These are phyloP conservation scores for Pandemis corylana DNA, from an alignment of 2,888 invertebrate genomes.

Conservation along the genomic window DNA sequence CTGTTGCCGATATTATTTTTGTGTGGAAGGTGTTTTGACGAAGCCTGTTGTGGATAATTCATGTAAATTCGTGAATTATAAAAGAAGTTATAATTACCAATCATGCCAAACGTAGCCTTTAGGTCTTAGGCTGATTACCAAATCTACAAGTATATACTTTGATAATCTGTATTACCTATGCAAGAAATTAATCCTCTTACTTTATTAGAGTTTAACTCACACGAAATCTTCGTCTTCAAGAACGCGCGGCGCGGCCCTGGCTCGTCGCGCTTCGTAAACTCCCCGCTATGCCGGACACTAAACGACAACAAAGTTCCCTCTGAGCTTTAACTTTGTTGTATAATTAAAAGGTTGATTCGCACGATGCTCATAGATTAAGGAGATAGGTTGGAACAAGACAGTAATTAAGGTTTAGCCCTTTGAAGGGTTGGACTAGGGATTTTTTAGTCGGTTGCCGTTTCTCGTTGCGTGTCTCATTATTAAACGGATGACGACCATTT, in stretches of 20 bases:
- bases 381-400: conserved; percentile 19
- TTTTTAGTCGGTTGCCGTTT: background rate
- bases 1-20: too few relatives aligned
- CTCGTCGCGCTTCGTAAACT: conserved; percentile 56
- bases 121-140: background rate
- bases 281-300: conserved; percentile 58
- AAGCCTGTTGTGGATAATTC: too few relatives aligned
- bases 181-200: background rate
- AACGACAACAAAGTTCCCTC: conserved; percentile 55
- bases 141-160: background rate
- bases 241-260: conserved; percentile 5
- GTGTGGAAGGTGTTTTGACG: too few relatives aligned
- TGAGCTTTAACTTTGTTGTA: conserved; percentile 50
- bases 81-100: too few relatives aligned
- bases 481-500: background rate
- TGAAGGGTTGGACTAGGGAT: background rate
- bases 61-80: too few relatives aligned
- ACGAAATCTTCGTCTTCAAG: conserved; percentile 15
- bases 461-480: background rate
- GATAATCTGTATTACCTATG: background rate
- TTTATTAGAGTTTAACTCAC: conserved; percentile 17
- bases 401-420: conserved; percentile 1
- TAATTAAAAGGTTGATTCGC: conserved; percentile 55
- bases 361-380: conserved; percentile 44
- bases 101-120: too few relatives aligned